A percentile compares a stretch with the other conserved stretches of the same genome.
Conservation (phyloP, 2,888 invertebrate species). For the Himalopsyche kuldschensis region DNA sequence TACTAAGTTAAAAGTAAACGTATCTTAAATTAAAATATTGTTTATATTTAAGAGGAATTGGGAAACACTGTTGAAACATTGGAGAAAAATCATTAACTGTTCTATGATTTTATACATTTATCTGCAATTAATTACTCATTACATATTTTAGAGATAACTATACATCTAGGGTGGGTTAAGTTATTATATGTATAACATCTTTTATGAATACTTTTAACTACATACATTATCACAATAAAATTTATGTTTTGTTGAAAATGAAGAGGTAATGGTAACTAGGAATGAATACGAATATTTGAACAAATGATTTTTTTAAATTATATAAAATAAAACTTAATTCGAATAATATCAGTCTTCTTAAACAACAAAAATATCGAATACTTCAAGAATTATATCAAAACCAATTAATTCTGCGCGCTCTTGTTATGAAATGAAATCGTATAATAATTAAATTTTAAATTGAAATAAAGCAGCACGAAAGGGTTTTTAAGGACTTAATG, state of each 20-base stretch:
- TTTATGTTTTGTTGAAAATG: slow-evolving; percentile 7
- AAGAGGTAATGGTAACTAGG: slow-evolving; percentile 30
- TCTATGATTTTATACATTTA: background rate
- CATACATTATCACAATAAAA: slow-evolving; percentile 14
- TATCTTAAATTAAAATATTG: too few relatives aligned
- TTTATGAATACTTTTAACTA: slow-evolving; percentile 4
- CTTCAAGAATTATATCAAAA: background rate
- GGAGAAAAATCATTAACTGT: too few relatives aligned
- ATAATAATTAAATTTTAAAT: background rate
- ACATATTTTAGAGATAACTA: background rate
- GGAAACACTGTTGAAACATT: too few relatives aligned
- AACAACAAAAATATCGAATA: slow-evolving; percentile 2
- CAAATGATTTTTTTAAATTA: slow-evolving; percentile 9
- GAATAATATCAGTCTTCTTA: slow-evolving; percentile 27
- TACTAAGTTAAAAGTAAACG: slow-evolving; percentile 2
- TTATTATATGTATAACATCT: background rate
- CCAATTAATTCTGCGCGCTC: too few relatives aligned
- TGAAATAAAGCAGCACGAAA: background rate
- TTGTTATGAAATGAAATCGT: background rate
- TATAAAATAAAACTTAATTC: slow-evolving; percentile 7
- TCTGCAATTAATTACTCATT: background rate
- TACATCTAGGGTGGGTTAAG: background rate
- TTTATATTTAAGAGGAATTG: too few relatives aligned
- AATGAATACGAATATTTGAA: background rate
- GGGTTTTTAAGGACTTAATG: background rate